Percentiles rank a stretch among this genome's conserved stretches.
phyloP scores from a whole-genome alignment of 2,888 invertebrate species.

The Luffia ferchaultella region DNA sequence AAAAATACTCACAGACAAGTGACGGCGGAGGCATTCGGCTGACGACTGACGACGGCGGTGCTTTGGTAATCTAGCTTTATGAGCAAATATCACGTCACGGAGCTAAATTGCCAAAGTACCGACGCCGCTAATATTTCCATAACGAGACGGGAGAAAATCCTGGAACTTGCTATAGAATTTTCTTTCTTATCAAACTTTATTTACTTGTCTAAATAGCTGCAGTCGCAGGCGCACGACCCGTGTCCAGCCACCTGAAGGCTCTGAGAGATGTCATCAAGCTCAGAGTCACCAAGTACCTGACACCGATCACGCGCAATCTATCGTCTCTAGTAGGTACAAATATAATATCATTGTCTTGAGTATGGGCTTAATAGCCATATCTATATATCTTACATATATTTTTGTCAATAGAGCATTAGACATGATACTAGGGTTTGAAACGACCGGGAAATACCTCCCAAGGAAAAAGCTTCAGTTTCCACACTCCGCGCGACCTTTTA shows the following conservation, averaged over 20 bases:
- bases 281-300: conserved; percentile 93
- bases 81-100: conserved; percentile 78
- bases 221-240: conserved; percentile 20
- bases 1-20: no score
- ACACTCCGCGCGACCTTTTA: no score
- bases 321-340: no score
- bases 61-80: conserved; percentile 97
- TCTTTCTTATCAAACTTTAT: background rate
- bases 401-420: no score
- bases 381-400: no score
- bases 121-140: conserved; percentile 45
- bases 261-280: conserved; percentile 61
- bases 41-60: no score
- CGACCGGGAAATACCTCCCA: no score
- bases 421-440: no score
- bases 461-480: no score
- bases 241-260: conserved; percentile 62
- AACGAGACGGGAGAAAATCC: background rate
- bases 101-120: conserved; percentile 91
- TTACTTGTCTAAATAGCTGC: background rate
- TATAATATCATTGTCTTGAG: no score
- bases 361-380: no score
- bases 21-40: no score
- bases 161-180: background rate
- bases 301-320: conserved; percentile 27